Percentiles rank a stretch among this genome's conserved stretches.
Conservation (phyloP, 2,113 vertebrate genomes). For the Smithornis capensis region DNA sequence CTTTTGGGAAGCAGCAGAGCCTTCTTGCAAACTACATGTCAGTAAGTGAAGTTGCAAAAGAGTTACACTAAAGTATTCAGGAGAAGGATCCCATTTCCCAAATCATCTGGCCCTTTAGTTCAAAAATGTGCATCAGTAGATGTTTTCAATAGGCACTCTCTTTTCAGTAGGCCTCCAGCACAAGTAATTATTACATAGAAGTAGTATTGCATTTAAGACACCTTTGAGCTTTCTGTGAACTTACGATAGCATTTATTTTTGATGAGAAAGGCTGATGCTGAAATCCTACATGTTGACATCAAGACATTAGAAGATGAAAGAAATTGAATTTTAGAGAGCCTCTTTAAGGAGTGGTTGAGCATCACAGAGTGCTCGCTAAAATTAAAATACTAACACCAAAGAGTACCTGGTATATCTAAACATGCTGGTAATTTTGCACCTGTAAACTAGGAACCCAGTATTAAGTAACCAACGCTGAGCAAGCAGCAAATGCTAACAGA, state of each 20-base stretch:
- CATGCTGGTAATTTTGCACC: accelerated
- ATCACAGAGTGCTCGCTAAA: not conserved
- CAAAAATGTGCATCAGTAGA: not conserved
- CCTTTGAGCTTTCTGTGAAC: not conserved
- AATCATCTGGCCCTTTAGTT: not conserved
- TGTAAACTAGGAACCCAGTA: not conserved
- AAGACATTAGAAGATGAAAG: not conserved
- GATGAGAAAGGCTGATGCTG: not conserved
- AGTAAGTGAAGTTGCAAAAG: not conserved
- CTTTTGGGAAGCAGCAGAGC: not conserved
- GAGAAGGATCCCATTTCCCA: not conserved
- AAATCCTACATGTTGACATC: not conserved
- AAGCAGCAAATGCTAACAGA: not conserved
- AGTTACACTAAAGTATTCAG: not conserved
- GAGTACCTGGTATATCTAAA: not conserved
- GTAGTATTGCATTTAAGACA: not conserved
- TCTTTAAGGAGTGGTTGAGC: not conserved
- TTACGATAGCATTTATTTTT: not conserved
- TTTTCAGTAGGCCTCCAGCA: not conserved
- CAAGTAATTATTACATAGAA: not conserved
- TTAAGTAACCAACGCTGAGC: not conserved
- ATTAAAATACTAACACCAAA: not conserved
- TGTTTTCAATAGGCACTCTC: not conserved
- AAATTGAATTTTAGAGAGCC: not conserved
- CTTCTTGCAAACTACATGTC: not conserved